Base-by-base conservation (phyloP, 2,888 invertebrate genomes). In the Agonopterix alstromeriana region DNA sequence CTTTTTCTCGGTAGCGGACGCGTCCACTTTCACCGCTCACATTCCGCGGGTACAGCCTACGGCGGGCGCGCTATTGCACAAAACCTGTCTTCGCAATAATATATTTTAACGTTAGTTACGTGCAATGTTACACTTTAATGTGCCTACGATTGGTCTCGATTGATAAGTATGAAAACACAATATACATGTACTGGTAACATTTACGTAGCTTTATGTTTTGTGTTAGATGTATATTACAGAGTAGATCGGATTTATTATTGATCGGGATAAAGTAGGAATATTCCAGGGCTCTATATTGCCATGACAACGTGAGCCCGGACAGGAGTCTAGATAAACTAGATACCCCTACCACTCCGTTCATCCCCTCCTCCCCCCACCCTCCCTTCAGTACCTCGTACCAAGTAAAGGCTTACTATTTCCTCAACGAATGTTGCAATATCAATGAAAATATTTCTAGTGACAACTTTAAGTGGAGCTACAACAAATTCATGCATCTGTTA, bases 1-100 rank as follows among this genome's bases (percentile, higher is more conserved):
- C 69, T 82, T 86, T 84, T 87, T 82, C 86, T 82, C 68, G 61
- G 78, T 78, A 82, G 66, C 82, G 77, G 78, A 74, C 82, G 79
- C 78, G 79, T 72, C 79, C 69, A 86, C 88, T 88, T 88, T 88
- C 88, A 82, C 87, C 78, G 66, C 52, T 80, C 79, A 78, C 85
- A 85, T 86, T 82, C 85, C 82, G 71, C 60, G 63, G 60, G 60
- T 59, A 45, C 43, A 46, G 48, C 51, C 51, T 48, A 54, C 58
- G 55, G 56, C 57, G 57, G 55, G 56, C 57, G 63, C 69, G 67
- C 67, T 67, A 60, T 77, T 73, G 71, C 75, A 63, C 67, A 67
- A 60, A 73, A 77, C 77, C 70, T 71, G 73, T 71, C 65, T 63
- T 65, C 63, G 67, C 63, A 65, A 61, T 66, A 51, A 43, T 36